Evolutionary conservation across 2,888 invertebrate species (phyloP).

Genomic region (Oligia latruncula): DNA sequence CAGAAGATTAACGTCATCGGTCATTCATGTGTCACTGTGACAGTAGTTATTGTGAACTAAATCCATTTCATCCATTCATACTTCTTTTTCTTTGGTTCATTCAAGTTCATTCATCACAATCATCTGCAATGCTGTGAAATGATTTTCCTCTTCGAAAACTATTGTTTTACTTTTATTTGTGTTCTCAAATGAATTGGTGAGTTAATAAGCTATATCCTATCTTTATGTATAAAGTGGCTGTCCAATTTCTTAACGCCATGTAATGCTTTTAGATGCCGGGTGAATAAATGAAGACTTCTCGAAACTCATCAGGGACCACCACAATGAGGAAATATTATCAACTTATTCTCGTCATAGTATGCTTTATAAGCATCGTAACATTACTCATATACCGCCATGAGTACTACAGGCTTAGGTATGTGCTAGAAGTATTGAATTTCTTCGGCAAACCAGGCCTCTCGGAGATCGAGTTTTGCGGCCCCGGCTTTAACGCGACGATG

Average conservation of each 20-base stretch:
- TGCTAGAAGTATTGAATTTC: conserved; percentile 95
- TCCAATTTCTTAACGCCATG: neutral
- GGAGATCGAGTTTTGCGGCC: conserved; percentile 89
- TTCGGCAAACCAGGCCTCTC: conserved; percentile 93
- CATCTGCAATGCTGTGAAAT: conserved; percentile 68
- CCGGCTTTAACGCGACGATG: conserved; percentile 88
- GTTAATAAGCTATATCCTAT: neutral
- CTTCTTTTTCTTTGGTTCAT: neutral
- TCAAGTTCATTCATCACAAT: conserved; percentile 62
- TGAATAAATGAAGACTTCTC: conserved; percentile 84
- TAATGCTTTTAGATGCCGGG: conserved; percentile 70
- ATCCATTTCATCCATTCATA: conserved; percentile 3
- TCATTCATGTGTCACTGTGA: conserved; percentile 33
- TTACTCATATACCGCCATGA: conserved; percentile 96
- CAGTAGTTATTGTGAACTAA: conserved; percentile 16
- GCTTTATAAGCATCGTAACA: conserved; percentile 93
- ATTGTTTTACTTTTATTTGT: conserved; percentile 48
- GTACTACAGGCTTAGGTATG: conserved; percentile 95
- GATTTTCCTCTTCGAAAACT: conserved; percentile 29
- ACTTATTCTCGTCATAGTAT: conserved; percentile 92
- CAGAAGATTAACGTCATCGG: conserved; percentile 10
- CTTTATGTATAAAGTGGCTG: neutral
- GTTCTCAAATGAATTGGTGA: conserved; percentile 50
- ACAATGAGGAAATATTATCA: conserved; percentile 96
- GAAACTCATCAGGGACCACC: conserved; percentile 79